A percentile compares a stretch with the other conserved stretches of the same genome.
These are phyloP conservation scores for Xiphophorus birchmanni DNA, from an alignment of 2,797 vertebrate genomes.

Conservation along the genomic window DNA sequence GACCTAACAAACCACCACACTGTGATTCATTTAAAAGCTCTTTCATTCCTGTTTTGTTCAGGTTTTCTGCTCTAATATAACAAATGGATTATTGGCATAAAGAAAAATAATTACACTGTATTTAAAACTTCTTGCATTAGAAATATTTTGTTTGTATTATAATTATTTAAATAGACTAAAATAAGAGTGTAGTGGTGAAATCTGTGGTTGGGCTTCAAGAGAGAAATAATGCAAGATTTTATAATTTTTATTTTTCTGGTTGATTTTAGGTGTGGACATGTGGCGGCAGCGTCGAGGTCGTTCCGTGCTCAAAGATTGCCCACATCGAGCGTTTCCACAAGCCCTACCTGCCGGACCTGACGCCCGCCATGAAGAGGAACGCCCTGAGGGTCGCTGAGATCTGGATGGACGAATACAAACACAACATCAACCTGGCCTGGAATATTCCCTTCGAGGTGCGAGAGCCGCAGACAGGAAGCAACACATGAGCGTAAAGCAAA, in stretches of 20 bases:
- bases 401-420: slow-evolving; percentile 96
- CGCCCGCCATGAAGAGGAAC: slow-evolving; percentile 86
- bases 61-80: not conserved
- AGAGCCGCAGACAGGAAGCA: not conserved
- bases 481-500: no score
- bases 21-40: no score
- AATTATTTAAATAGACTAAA: not conserved
- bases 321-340: slow-evolving; percentile 93
- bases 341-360: slow-evolving; percentile 89
- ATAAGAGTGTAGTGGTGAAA: not conserved
- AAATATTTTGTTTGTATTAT: not conserved
- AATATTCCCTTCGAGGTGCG: slow-evolving; percentile 88
- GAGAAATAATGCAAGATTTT: not conserved
- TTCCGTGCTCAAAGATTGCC: slow-evolving; percentile 92
- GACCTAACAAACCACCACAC: no score
- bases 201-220: not conserved
- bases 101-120: not conserved
- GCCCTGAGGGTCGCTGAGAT: slow-evolving; percentile 90
- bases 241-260: not conserved
- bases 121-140: not conserved
- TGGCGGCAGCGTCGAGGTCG: slow-evolving; percentile 91
- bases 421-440: slow-evolving; percentile 91
- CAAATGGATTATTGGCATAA: not conserved
- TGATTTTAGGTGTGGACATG: slow-evolving; percentile 90
- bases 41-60: not conserved